These are phyloP conservation scores for Acronicta psi DNA, from an alignment of 2,888 invertebrate genomes.

Conservation along the genomic window DNA sequence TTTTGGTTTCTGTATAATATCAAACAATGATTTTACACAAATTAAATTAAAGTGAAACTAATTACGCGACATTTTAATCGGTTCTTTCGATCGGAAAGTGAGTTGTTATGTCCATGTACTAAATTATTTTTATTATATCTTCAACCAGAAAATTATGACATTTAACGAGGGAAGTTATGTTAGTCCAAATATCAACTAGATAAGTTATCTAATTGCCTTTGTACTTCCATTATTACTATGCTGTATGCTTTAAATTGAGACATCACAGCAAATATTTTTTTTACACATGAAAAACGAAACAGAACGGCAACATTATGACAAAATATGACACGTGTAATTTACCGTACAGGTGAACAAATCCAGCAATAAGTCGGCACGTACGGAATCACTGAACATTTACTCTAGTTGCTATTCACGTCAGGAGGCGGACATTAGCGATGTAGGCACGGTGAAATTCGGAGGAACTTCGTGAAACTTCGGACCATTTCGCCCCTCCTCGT, in stretches of 20 bases:
- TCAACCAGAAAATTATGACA: no score
- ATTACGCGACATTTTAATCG: no score
- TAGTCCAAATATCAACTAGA: no score
- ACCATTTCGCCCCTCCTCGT: slow-evolving; percentile 2
- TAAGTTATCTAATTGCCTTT: no score
- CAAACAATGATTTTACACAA: background rate
- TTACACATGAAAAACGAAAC: slow-evolving; percentile 1
- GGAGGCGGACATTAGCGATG: slow-evolving; percentile 29
- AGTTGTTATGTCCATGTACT: no score
- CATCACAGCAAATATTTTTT: background rate
- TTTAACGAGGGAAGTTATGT: no score
- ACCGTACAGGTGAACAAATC: slow-evolving; percentile 34
- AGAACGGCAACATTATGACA: slow-evolving; percentile 11
- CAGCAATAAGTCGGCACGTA: slow-evolving; percentile 45
- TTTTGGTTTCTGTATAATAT: background rate
- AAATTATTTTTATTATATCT: no score
- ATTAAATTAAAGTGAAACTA: background rate
- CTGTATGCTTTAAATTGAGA: no score
- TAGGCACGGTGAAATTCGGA: slow-evolving; percentile 21
- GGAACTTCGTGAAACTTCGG: slow-evolving; percentile 9
- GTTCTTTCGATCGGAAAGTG: no score
- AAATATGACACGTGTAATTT: slow-evolving; percentile 31
- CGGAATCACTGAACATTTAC: slow-evolving; percentile 45
- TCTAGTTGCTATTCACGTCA: slow-evolving; percentile 53
- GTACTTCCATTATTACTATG: no score